These are phyloP conservation scores for Paratilapia polleni DNA, from an alignment of 2,113 vertebrate genomes.

Conservation along the genomic window DNA sequence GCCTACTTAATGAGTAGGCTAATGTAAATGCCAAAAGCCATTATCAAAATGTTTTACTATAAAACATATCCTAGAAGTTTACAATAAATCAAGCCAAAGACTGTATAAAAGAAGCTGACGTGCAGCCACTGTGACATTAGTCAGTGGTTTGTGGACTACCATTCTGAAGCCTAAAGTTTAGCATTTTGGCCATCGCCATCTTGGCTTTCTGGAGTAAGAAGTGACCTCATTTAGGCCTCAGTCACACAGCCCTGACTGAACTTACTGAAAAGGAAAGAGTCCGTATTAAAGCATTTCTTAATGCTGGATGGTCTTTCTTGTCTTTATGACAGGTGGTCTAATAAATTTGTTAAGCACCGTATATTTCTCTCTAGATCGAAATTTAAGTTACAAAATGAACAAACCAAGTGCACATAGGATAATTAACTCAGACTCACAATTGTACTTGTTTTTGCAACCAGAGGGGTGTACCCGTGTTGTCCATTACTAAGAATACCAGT, in stretches of 20 bases:
- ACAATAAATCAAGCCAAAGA: neutral
- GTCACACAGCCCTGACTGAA: neutral
- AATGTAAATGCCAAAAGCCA: neutral
- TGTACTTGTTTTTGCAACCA: neutral
- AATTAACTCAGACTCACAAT: neutral
- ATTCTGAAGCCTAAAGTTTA: neutral
- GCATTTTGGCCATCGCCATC: too few relatives aligned
- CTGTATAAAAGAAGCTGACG: neutral
- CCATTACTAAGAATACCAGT: neutral
- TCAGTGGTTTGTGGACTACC: neutral
- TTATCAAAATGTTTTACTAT: neutral
- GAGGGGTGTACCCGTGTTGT: neutral
- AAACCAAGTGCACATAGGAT: neutral
- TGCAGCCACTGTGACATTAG: neutral
- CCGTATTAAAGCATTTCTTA: too few relatives aligned
- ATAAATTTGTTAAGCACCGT: too few relatives aligned
- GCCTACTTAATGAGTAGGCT: neutral
- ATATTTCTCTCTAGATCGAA: too few relatives aligned
- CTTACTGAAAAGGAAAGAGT: too few relatives aligned
- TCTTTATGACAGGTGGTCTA: too few relatives aligned
- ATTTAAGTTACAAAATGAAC: neutral
- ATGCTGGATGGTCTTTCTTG: too few relatives aligned
- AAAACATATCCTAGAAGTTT: neutral
- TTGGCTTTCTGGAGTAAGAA: too few relatives aligned
- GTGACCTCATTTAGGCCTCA: too few relatives aligned